Base-by-base conservation (phyloP, 2,113 vertebrate genomes). In the Cyrtonyx montezumae region DNA sequence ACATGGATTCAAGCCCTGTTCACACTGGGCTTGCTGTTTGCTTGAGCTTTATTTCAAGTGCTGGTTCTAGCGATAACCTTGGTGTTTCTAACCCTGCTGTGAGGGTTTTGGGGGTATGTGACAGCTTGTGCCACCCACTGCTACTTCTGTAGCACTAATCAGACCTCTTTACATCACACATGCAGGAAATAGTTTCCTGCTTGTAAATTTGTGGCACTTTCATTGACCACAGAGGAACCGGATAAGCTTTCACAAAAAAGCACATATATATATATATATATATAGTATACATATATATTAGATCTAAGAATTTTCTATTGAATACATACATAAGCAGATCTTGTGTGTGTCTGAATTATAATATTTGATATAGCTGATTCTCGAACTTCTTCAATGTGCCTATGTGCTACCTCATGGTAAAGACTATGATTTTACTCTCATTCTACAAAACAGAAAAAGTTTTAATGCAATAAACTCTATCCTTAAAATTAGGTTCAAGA, bases 301-400 rank as follows among this genome's bases (percentile, higher is more conserved):
- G 12, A 20, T 67, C 28, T 71, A 9, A 1, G 3, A 68, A 81
- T 75, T 81, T 49, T 30, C 6, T 79, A 84, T 66, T 85, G 16
- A 25, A 55, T 7, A 14, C 4, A 18, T 25, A 25, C 1, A 4
- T 28, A 32, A 0, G 1, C 13, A 30, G 13, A 59, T 3, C 46
- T 67, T 0, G 0, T 0, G 0, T 56, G 6, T 34, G 17, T 10
- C 17, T 48, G 12, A 26, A 28, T 8, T 23, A 11, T 55, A 70
- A 28, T 80, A 71, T 46, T 68, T 51, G 30, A 86, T 15, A 40
- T 26, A 76, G 18, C 11, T 1, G 1, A 9, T 25, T n/a, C 80
- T 21, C 45, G 26, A 42, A 59, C 12, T 13, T 84, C 40, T 84
- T 34, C 25, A 11, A 4, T 9, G 2, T 30, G 15, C 15, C 17